Conservation (phyloP, 2,113 vertebrate genomes). For the Leptosomus discolor region DNA sequence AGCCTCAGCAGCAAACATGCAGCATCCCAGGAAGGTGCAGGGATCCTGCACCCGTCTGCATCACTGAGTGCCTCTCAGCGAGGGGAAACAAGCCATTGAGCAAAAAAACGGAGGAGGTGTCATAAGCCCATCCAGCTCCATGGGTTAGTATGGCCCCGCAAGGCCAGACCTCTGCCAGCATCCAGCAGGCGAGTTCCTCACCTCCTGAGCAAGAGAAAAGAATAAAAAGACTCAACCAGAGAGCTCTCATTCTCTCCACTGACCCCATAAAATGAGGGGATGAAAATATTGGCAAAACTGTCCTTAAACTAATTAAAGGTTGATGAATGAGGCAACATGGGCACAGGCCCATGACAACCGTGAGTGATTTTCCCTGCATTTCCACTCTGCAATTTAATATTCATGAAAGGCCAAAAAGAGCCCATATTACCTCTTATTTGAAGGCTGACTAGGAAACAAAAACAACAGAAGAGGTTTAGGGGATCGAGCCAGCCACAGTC, state of each 20-base stretch:
- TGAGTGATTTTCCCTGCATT: background rate
- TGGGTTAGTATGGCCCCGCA: too few relatives aligned
- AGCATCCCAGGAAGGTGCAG: background rate
- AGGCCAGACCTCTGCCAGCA: rapidly evolving
- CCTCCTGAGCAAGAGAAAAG: background rate
- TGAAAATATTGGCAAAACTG: background rate
- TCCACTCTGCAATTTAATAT: background rate
- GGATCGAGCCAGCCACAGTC: background rate
- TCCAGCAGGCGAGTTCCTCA: background rate
- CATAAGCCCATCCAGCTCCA: too few relatives aligned
- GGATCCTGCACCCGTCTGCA: background rate
- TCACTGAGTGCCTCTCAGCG: background rate
- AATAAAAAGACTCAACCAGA: background rate
- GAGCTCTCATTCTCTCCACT: background rate
- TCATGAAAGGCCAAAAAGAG: background rate
- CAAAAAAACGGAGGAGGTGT: rapidly evolving
- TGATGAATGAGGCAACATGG: background rate
- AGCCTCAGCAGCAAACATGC: background rate
- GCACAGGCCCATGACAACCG: background rate
- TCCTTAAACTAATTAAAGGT: background rate
- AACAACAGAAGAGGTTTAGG: background rate
- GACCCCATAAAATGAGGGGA: background rate
- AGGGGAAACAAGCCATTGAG: background rate
- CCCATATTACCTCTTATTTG: background rate
- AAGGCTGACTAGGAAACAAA: background rate